A percentile compares a stretch with the other conserved stretches of the same genome.
phyloP scores from a whole-genome alignment of 2,888 invertebrate species.

The Resseliella maxima region DNA sequence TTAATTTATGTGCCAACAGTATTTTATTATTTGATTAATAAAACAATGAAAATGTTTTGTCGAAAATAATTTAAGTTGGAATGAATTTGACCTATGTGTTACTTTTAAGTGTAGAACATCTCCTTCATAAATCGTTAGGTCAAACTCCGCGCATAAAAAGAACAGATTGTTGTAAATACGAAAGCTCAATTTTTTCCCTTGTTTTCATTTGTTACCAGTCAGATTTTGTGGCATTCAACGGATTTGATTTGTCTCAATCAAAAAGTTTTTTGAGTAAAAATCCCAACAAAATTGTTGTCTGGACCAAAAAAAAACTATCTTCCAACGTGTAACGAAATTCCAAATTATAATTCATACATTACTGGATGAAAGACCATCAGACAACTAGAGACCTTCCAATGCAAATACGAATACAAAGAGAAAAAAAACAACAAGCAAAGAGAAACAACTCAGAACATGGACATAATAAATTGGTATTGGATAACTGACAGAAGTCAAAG shows the following conservation, averaged over 20 bases:
- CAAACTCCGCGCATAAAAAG: not conserved
- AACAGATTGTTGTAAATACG: not conserved
- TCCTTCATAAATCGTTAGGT: conserved; percentile 33
- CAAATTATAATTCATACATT: conserved; percentile 16
- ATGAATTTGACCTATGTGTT: conserved; percentile 10
- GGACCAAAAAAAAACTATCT: not conserved
- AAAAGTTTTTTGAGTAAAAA: not conserved
- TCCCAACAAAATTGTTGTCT: not conserved
- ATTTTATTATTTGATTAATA: not conserved
- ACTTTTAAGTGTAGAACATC: not conserved
- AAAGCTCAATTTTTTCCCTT: not conserved
- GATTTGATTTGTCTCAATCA: not conserved
- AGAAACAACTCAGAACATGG: not conserved
- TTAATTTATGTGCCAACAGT: no score
- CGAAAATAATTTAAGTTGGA: not conserved
- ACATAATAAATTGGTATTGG: conserved; percentile 52
- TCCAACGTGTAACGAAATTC: not conserved
- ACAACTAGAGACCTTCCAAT: not conserved
- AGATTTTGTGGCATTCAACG: not conserved
- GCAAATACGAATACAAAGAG: not conserved
- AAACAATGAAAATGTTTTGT: not conserved
- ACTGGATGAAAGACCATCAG: not conserved
- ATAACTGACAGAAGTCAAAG: conserved; percentile 35
- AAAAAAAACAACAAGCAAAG: not conserved
- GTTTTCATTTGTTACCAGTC: not conserved